These are phyloP conservation scores for Microcebus lehilahytsara DNA, from an alignment of 2,113 vertebrate species.

Conservation along the genomic window DNA sequence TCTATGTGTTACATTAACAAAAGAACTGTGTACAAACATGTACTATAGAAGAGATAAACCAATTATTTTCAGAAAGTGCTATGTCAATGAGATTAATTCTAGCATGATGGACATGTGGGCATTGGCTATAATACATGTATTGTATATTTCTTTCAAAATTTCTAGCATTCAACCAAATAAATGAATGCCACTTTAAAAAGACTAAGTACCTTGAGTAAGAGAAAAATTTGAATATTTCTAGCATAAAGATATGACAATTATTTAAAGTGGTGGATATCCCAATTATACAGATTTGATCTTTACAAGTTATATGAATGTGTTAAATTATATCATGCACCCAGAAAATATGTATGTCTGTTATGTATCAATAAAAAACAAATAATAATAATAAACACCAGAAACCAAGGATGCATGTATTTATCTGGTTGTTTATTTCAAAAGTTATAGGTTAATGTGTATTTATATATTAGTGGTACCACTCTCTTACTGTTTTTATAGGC, in stretches of 20 bases:
- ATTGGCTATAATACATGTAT: not conserved
- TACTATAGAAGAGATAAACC: slow-evolving; percentile 21
- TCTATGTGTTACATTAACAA: not conserved
- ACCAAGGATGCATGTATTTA: not conserved
- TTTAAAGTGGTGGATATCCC: not conserved
- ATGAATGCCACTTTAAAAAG: not conserved
- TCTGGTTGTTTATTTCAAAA: slow-evolving; percentile 27
- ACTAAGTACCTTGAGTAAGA: not conserved
- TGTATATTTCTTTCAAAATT: slow-evolving; percentile 49
- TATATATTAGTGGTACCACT: not conserved
- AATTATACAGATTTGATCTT: not conserved
- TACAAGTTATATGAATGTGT: not conserved
- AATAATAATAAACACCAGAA: slow-evolving; percentile 28
- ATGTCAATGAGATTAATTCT: slow-evolving; percentile 41
- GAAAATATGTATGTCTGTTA: not conserved
- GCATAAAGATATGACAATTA: not conserved
- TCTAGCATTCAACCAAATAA: slow-evolving; percentile 29
- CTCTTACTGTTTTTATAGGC: not conserved
- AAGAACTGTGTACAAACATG: not conserved
- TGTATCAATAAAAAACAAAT: not conserved
- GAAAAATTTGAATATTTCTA: not conserved
- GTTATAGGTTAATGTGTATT: not conserved
- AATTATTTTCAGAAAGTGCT: slow-evolving; percentile 14
- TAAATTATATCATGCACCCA: not conserved
- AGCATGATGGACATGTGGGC: not conserved